Conservation (phyloP, 2,888 invertebrate genomes). For the Trypoxylon attenuatum region DNA sequence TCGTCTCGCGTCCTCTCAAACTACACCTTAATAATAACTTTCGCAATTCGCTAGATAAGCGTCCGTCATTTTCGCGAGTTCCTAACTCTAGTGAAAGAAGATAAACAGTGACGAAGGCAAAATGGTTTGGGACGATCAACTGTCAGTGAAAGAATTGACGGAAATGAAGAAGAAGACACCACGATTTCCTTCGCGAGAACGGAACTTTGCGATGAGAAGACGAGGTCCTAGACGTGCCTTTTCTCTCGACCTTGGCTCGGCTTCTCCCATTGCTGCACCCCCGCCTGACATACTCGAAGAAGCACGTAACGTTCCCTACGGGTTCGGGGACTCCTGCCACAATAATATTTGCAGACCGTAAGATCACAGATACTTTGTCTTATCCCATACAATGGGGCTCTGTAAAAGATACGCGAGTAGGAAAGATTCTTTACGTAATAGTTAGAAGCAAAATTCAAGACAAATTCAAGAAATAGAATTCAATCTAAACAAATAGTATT, state of each 20-base stretch:
- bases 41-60: background rate
- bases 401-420: background rate
- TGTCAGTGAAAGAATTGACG: constrained; percentile 68
- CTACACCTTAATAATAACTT: too few species aligned
- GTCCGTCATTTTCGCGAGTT: background rate
- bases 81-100: background rate
- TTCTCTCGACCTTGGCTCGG: constrained; percentile 45
- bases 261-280: constrained; percentile 44
- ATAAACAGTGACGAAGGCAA: constrained; percentile 13
- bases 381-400: background rate
- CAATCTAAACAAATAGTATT: too few species aligned
- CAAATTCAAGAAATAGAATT: too few species aligned
- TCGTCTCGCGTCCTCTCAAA: constrained; percentile 5
- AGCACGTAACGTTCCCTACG: too few species aligned
- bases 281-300: constrained; percentile 40
- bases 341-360: constrained; percentile 35
- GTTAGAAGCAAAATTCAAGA: too few species aligned
- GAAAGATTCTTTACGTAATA: constrained; percentile 1
- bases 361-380: constrained; percentile 27
- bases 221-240: constrained; percentile 66
- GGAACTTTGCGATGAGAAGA: constrained; percentile 81
- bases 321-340: constrained; percentile 39
- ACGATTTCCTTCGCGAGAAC: constrained; percentile 82
- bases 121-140: constrained; percentile 68
- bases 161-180: constrained; percentile 77